Evolutionary conservation across 2,888 invertebrate species (phyloP).

Genomic region (Diarsia rubi): DNA sequence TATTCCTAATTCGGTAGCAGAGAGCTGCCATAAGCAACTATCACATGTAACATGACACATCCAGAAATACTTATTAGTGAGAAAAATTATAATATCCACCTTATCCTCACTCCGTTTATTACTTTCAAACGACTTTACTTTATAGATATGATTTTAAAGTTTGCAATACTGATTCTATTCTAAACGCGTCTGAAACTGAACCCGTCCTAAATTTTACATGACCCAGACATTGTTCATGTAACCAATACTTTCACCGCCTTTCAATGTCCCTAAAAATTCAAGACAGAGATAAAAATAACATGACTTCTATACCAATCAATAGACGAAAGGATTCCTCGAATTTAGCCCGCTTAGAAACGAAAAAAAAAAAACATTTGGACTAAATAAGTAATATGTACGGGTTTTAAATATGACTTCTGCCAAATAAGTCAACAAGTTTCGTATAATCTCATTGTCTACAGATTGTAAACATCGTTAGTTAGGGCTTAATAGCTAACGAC

Average conservation of each 20-base stretch:
- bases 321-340: neutral
- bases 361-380: neutral
- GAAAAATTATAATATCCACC: neutral
- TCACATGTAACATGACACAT: too few species aligned
- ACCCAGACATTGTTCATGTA: too few species aligned
- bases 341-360: conserved; percentile 7
- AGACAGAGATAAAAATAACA: conserved; percentile 8
- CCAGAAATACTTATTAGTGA: neutral
- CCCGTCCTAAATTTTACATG: neutral
- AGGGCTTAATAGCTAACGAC: conserved; percentile 57
- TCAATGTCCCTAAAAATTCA: conserved; percentile 3
- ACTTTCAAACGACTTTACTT: neutral
- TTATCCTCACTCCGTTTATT: neutral
- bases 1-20: neutral
- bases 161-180: conserved; percentile 1
- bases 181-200: neutral
- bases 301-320: neutral
- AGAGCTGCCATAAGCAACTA: neutral
- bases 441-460: conserved; percentile 48
- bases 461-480: conserved; percentile 54
- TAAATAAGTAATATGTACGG: conserved; percentile 22
- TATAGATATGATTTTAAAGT: neutral
- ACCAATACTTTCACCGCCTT: neutral
- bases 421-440: conserved; percentile 26
- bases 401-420: conserved; percentile 17